Conservation (phyloP, 1,140 invertebrate species). For the Diachasma alloeum region DNA sequence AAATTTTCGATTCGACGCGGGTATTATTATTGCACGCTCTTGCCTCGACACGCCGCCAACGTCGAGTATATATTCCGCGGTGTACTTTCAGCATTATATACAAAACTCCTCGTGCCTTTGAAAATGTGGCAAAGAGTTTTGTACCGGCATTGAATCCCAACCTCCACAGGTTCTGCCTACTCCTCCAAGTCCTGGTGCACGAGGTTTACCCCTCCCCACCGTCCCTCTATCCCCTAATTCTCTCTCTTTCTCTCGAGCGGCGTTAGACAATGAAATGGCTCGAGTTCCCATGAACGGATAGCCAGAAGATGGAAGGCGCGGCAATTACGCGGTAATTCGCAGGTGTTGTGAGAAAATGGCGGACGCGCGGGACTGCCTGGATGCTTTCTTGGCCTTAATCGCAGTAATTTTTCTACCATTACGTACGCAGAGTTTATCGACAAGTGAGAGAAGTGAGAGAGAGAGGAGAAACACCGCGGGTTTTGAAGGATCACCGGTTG, state of each 20-base stretch:
- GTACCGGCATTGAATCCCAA: not conserved
- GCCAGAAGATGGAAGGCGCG: conserved; percentile 54
- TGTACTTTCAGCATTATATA: not conserved
- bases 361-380: conserved; percentile 43
- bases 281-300: conserved; percentile 60
- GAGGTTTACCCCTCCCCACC: not conserved
- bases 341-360: conserved; percentile 64
- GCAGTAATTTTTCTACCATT: conserved; percentile 62
- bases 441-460: not conserved
- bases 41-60: not conserved
- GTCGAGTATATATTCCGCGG: not conserved
- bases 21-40: conserved; percentile 46
- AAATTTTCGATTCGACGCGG: conserved; percentile 60
- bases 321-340: conserved; percentile 64
- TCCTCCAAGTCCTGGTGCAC: not conserved
- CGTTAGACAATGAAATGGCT: conserved; percentile 57
- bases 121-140: conserved; percentile 6
- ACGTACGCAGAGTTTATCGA: conserved; percentile 49
- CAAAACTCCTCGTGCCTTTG: conserved; percentile 1
- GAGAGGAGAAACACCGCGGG: not conserved
- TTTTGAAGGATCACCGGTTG: conserved; percentile 36
- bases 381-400: conserved; percentile 61
- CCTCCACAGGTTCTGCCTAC: not conserved
- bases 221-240: not conserved
- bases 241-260: conserved; percentile 9